A percentile compares a stretch with the other conserved stretches of the same genome.
These are phyloP conservation scores for Pandion haliaetus DNA, from an alignment of 2,113 vertebrate genomes.

Conservation along the genomic window DNA sequence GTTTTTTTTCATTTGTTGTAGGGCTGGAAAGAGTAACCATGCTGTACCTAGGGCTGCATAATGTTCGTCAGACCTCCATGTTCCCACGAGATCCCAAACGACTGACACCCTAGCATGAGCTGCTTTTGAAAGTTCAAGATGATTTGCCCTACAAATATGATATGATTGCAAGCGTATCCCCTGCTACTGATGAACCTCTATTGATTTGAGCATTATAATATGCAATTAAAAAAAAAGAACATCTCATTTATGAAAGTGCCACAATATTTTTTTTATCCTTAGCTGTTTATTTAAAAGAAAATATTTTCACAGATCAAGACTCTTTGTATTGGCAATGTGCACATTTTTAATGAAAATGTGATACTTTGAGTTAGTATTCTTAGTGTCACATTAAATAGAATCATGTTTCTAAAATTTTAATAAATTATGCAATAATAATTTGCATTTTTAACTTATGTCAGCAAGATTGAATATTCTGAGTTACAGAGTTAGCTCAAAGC, in stretches of 20 bases:
- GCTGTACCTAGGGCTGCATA: constrained; percentile 95
- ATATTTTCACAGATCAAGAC: constrained; percentile 50
- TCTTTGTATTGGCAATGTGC: constrained; percentile 45
- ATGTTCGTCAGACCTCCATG: constrained; percentile 97
- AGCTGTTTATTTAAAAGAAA: constrained; percentile 48
- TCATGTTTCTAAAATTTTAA: constrained; percentile 64
- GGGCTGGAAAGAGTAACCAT: constrained; percentile 97
- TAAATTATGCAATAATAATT: constrained; percentile 37
- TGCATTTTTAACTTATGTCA: constrained; percentile 54
- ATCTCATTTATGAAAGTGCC: constrained; percentile 62
- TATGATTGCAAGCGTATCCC: not conserved
- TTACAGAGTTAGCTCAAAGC: constrained; percentile 25
- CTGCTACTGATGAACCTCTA: constrained; percentile 31
- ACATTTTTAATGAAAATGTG: constrained; percentile 62
- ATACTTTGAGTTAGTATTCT: constrained; percentile 40
- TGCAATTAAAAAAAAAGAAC: constrained; percentile 17
- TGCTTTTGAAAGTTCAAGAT: not conserved
- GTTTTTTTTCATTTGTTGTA: constrained; percentile 39
- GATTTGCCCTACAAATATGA: not conserved
- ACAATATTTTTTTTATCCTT: constrained; percentile 39
- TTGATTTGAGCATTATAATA: constrained; percentile 23
- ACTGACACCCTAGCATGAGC: constrained; percentile 85
- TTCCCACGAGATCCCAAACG: constrained; percentile 97
- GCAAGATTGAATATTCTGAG: constrained; percentile 12
- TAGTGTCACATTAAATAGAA: constrained; percentile 30